Evolutionary conservation across 1,140 invertebrate genomes (phyloP), one percentile per base, ranked within the genome.

Genomic region (Ylistrum balloti): DNA sequence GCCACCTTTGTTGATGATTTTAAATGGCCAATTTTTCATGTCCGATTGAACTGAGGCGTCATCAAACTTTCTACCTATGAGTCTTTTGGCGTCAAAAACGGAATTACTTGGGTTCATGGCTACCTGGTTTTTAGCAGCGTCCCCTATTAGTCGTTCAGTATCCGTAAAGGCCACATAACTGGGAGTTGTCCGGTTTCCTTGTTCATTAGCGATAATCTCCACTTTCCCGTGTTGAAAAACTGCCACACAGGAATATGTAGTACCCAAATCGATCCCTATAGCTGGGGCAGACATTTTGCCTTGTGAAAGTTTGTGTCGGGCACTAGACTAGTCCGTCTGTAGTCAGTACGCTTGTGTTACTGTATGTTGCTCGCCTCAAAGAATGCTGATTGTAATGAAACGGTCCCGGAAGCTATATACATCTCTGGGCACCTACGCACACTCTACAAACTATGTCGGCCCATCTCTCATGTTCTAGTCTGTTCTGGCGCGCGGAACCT

Each of bases 101-200:
- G 99, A 99, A 97, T 99, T 99, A 95, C 98, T 98, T 89, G 98
- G 98, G 96, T 99, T 99, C 98, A 99, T 98, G 86, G 97, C 96
- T 33, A 96, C 95, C 92, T 97, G 96, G 93, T 97, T 98, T 95
- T 98, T 97, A 32, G 97, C 97, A 0, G 96, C 97, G 95, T 99
- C 98, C 32, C 98, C 98, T 90, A 99, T 98, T 17, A 99, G 96
- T 35, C 98, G 96, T 95, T 99, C 98, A 0, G 97, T 97, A 86
- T 99, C 98, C 0, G 97, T 98, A 96, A 99, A 99, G 5, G 98
- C 98, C 20, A 99, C 98, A 95, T 98, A 99, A 88, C 98, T 96
- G 88, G 94, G 98, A 98, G 95, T 97, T 94, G 98, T 99, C 90
- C 98, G 97, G 95, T 99, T 98, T 56, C 98, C 98, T 96, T 99